phyloP scores from a whole-genome alignment of 2,113 vertebrate genomes.

The Lota lota region DNA sequence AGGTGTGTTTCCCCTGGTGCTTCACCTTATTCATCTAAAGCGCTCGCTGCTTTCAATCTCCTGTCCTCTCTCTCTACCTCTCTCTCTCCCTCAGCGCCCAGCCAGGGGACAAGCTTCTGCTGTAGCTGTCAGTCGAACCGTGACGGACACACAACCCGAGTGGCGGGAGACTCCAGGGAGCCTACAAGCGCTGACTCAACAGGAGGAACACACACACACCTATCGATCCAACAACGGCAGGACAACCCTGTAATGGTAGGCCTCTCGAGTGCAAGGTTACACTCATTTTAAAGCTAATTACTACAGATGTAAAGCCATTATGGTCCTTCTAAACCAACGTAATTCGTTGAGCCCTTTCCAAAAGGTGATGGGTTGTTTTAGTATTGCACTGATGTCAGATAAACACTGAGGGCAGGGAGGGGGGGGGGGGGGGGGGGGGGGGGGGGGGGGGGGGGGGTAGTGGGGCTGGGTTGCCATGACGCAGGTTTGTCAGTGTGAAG shows the following conservation, averaged over 20 bases:
- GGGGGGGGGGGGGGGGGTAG: not conserved
- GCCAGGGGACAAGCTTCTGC: conserved; percentile 32
- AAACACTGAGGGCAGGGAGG: conserved; percentile 13
- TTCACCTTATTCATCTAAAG: no score
- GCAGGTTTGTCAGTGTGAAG: conserved; percentile 27
- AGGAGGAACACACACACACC: no score
- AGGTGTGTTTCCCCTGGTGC: no score
- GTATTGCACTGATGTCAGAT: conserved; percentile 35
- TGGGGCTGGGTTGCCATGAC: conserved; percentile 9
- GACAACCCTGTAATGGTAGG: no score
- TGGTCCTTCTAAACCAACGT: no score
- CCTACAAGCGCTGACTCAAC: conserved; percentile 52
- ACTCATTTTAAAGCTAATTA: no score
- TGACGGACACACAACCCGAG: conserved; percentile 41
- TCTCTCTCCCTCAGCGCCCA: not conserved
- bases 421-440: not conserved
- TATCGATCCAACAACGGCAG: no score
- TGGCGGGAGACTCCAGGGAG: conserved; percentile 28
- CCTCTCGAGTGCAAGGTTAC: no score
- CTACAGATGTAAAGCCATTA: no score
- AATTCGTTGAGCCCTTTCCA: not conserved
- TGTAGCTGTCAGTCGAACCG: conserved; percentile 39
- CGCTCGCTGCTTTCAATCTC: no score
- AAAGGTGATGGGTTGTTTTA: conserved; percentile 30
- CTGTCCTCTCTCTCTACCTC: conserved; percentile 15